phyloP scores from a whole-genome alignment of 2,888 invertebrate genomes.

The Agrotis puta region DNA sequence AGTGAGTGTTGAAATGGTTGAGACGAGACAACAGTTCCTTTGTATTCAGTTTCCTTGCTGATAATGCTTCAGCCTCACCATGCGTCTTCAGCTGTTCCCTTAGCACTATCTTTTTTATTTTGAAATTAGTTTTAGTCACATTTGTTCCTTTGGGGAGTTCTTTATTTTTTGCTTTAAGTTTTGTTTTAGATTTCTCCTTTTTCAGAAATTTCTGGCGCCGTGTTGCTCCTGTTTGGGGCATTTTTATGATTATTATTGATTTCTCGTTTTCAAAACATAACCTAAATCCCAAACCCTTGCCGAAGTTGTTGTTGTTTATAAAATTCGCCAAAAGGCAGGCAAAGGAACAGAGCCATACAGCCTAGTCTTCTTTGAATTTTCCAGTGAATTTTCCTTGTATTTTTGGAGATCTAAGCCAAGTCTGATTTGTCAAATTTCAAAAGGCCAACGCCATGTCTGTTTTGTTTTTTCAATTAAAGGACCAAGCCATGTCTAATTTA shows the following conservation, averaged over 20 bases:
- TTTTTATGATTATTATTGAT: constrained; percentile 50
- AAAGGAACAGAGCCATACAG: too few relatives aligned
- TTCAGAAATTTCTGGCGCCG: constrained; percentile 94
- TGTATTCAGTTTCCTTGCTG: constrained; percentile 93
- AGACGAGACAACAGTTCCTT: constrained; percentile 94
- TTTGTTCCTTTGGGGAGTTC: constrained; percentile 96
- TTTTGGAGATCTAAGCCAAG: too few relatives aligned
- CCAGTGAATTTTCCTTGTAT: too few relatives aligned
- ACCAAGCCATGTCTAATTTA: too few relatives aligned
- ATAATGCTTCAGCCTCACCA: constrained; percentile 90
- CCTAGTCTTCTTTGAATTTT: too few relatives aligned
- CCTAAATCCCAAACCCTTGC: background rate
- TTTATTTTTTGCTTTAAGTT: constrained; percentile 94
- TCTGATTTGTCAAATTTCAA: too few relatives aligned
- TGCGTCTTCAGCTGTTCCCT: constrained; percentile 93
- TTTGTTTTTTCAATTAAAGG: too few relatives aligned
- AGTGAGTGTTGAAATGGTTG: constrained; percentile 94
- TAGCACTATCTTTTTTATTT: constrained; percentile 96
- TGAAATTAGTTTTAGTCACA: constrained; percentile 97
- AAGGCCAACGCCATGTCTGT: too few relatives aligned
- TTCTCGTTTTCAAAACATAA: constrained; percentile 27
- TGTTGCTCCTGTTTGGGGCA: constrained; percentile 88
- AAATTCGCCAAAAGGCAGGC: too few relatives aligned
- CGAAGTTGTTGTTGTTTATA: too few relatives aligned
- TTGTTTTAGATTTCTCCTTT: constrained; percentile 97